phyloP scores from a whole-genome alignment of 2,888 invertebrate species.

The Drosophila suboccidentalis region DNA sequence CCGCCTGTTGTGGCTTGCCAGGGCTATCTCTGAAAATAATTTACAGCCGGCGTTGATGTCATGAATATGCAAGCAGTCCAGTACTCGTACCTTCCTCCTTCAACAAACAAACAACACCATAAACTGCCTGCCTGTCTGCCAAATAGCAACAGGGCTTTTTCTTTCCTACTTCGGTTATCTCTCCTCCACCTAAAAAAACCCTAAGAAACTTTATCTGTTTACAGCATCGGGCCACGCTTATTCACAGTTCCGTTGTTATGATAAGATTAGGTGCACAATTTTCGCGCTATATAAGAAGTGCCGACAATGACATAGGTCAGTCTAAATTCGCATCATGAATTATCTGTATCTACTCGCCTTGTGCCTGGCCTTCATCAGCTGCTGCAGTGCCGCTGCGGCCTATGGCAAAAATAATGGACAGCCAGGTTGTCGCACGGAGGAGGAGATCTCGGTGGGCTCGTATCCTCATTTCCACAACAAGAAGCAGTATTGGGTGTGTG shows the following conservation, averaged over 20 bases:
- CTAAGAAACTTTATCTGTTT: conserved; percentile 18
- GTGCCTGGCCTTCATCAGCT: conserved; percentile 34
- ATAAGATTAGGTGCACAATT: conserved; percentile 52
- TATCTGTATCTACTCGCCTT: conserved; percentile 37
- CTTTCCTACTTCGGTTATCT: neutral
- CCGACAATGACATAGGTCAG: conserved; percentile 51
- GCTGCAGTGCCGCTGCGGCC: conserved; percentile 18
- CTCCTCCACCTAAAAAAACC: neutral
- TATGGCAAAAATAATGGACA: conserved; percentile 59
- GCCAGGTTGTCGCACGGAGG: conserved; percentile 69
- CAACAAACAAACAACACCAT: conserved; percentile 70
- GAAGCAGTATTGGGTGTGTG: conserved; percentile 66
- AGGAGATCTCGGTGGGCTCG: conserved; percentile 51
- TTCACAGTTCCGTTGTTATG: conserved; percentile 46
- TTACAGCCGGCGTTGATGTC: conserved; percentile 71
- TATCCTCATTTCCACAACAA: conserved; percentile 64
- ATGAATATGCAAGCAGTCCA: conserved; percentile 71
- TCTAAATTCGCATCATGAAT: conserved; percentile 56
- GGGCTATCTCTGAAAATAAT: conserved; percentile 70
- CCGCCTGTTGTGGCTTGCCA: conserved; percentile 59
- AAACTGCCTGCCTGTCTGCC: conserved; percentile 47
- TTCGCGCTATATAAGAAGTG: conserved; percentile 49
- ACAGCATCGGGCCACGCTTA: conserved; percentile 41
- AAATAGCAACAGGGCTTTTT: conserved; percentile 39
- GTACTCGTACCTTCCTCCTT: neutral